Conservation (phyloP, 2,797 vertebrate species). For the Lycodopsis pacificus region DNA sequence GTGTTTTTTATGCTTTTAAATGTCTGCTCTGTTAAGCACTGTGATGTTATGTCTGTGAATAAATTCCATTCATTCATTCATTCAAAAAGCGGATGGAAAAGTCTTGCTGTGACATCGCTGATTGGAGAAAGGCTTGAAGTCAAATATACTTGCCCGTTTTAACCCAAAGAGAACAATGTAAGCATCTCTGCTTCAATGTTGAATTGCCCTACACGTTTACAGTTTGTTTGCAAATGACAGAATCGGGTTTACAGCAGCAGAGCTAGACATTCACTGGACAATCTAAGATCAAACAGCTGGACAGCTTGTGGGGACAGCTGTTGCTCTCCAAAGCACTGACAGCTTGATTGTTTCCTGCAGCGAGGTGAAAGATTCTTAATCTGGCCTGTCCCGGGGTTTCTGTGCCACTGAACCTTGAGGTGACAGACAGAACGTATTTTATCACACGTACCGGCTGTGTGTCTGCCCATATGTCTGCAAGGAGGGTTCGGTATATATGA, state of each 20-base stretch:
- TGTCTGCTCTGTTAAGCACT: no score
- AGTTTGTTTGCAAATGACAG: constrained; percentile 27
- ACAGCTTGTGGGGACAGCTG: constrained; percentile 47
- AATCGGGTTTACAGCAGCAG: constrained; percentile 15
- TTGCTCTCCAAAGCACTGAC: constrained; percentile 40
- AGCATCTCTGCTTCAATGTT: constrained; percentile 11
- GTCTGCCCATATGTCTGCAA: constrained; percentile 19
- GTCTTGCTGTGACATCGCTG: background rate
- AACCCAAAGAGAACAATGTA: constrained; percentile 6
- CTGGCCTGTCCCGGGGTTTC: constrained; percentile 31
- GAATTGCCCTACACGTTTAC: constrained; percentile 23
- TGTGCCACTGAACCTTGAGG: constrained; percentile 31
- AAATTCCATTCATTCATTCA: no score
- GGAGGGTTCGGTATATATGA: background rate
- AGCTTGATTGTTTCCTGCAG: constrained; percentile 54
- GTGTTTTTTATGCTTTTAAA: no score
- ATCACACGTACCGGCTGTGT: constrained; percentile 25
- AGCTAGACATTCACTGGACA: constrained; percentile 41
- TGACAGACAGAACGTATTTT: constrained; percentile 49
- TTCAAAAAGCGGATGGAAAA: constrained; percentile 4
- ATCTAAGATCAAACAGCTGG: constrained; percentile 22
- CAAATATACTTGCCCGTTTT: constrained; percentile 2
- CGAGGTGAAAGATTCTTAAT: constrained; percentile 48
- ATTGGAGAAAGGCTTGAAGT: background rate
- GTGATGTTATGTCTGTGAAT: no score